These are phyloP conservation scores for Candoia aspera DNA, from an alignment of 2,113 vertebrate species.

Conservation along the genomic window DNA sequence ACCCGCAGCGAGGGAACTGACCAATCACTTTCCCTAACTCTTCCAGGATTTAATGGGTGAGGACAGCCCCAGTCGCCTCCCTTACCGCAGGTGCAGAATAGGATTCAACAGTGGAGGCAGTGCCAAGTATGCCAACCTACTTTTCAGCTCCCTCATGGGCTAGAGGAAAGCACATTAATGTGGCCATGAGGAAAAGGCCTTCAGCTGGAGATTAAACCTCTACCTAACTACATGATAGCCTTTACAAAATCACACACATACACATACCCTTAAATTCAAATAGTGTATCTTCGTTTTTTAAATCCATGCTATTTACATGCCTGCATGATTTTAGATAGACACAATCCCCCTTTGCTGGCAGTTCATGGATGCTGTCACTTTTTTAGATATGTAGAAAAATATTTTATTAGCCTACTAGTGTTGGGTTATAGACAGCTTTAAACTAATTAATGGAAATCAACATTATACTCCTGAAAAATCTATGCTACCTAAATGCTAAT, in stretches of 20 bases:
- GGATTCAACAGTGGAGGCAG: background rate
- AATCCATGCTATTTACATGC: background rate
- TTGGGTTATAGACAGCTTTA: background rate
- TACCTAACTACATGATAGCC: background rate
- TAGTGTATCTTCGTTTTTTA: background rate
- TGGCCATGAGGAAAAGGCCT: background rate
- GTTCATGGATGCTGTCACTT: background rate
- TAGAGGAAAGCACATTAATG: background rate
- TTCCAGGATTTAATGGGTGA: background rate
- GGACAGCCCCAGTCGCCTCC: background rate
- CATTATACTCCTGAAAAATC: background rate
- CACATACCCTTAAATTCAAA: background rate
- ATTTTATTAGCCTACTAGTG: background rate
- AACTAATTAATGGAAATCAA: background rate
- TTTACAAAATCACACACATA: background rate
- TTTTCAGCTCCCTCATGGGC: background rate
- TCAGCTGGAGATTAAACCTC: background rate
- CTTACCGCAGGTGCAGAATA: background rate
- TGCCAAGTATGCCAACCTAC: background rate
- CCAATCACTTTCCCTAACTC: background rate
- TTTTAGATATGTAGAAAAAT: background rate
- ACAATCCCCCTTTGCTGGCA: background rate
- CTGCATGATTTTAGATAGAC: background rate
- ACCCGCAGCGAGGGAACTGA: too few species aligned
- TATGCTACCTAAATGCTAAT: background rate